Base-by-base conservation (phyloP, 2,113 vertebrate genomes). In the Tachysurus vachellii region DNA sequence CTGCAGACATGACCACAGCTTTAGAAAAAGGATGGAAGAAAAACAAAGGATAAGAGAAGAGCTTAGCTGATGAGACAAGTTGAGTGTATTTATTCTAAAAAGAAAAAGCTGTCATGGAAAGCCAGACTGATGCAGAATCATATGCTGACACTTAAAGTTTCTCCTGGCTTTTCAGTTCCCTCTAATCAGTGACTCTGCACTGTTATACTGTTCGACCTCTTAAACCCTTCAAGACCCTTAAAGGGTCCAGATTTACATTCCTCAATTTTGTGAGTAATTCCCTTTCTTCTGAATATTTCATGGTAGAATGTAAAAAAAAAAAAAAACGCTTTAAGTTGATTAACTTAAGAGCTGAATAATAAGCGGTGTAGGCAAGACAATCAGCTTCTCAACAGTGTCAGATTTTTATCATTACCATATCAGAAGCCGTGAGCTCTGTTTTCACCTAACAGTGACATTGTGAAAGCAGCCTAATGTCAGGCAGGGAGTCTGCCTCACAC, bases 21-120 rank as follows among this genome's bases (percentile, higher is more conserved):
- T n/a, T 9, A 76, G 81, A 66, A 31, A 71, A 82, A 82, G 44
- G 79, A 44, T 70, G 57, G 71, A 91, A 88, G 88, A 85, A 62
- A 85, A 88, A 83, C 36, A 57, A 77, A 77, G 77, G 76, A 66
- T 54, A 12, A 85, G 53, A 84, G 70, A 75, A 13, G 31, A 61
- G 75, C 70, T 80, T 79, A 76, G 50, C 14, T 81, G 79, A 61
- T 61, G 57, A 59, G 23, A 16, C 57, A 42, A 44, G 31, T 42
- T 44, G 19, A 61, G 56, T 42, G 79, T 44, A 61, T 61, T 86
- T 80, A 86, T 36, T 26, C 1, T 5, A 10, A 79, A 36, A 62
- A 81, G 23, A 28, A 6, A 28, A 56, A 42, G 50, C 21, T 11
- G 66, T 84, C 47, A n/a, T 77, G 13, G 26, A 79, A 54, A 79